These are phyloP conservation scores for Octopus sinensis DNA, from an alignment of 1,140 invertebrate species.

Conservation along the genomic window DNA sequence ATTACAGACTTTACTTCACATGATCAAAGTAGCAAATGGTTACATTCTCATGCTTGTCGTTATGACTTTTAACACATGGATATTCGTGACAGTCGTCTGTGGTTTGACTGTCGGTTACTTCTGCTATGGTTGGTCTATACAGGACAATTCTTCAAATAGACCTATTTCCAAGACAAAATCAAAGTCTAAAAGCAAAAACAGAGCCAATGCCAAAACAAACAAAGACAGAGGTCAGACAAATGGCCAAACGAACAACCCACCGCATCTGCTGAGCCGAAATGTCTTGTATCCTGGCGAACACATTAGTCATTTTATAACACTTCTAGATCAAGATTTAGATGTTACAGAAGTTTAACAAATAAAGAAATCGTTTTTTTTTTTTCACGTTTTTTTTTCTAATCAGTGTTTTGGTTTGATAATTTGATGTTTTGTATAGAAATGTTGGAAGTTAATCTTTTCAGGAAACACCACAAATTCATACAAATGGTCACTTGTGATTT, in stretches of 20 bases:
- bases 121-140: conserved; percentile 40
- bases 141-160: not conserved
- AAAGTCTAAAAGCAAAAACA: not conserved
- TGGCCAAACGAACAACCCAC: not conserved
- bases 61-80: conserved; percentile 54
- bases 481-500: too few species aligned
- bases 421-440: too few species aligned
- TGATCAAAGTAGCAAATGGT: conserved; percentile 43
- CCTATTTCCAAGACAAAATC: not conserved
- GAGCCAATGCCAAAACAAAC: not conserved
- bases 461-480: too few species aligned
- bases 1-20: conserved; percentile 49
- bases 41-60: conserved; percentile 52
- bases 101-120: conserved; percentile 50
- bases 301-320: not conserved
- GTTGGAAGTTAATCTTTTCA: too few species aligned
- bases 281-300: not conserved
- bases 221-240: not conserved
- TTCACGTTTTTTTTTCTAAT: too few species aligned
- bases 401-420: too few species aligned
- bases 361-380: too few species aligned
- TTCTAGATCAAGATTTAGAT: not conserved
- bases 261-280: not conserved
- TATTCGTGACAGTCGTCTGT: conserved; percentile 39
- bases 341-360: not conserved